Conservation (phyloP, 2,113 vertebrate species). For the Perca flavescens region DNA sequence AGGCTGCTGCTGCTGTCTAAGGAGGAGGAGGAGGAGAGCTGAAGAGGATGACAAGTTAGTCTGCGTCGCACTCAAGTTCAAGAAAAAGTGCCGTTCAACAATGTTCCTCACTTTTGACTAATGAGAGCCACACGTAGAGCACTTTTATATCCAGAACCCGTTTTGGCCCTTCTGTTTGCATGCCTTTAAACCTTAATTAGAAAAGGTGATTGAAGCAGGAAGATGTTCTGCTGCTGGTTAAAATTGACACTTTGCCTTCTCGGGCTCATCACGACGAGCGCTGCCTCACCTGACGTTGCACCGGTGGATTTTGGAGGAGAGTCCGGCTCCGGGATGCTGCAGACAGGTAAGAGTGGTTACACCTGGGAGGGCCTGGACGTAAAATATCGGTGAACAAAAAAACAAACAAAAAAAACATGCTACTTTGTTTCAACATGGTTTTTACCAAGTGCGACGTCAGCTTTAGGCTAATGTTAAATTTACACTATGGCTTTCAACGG, state of each 20-base stretch:
- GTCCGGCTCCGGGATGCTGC: constrained; percentile 80
- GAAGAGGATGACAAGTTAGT: constrained; percentile 36
- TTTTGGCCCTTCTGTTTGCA: not conserved
- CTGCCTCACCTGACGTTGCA: constrained; percentile 33
- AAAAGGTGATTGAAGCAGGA: not conserved
- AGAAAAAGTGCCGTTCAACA: not conserved
- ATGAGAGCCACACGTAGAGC: not conserved
- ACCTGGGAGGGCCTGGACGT: constrained; percentile 11
- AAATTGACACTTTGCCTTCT: constrained; percentile 62
- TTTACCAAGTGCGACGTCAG: not conserved
- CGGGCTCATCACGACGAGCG: constrained; percentile 16
- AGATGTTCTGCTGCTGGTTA: constrained; percentile 53
- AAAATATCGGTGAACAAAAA: not conserved
- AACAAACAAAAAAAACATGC: not conserved
- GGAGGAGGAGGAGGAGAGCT: constrained; percentile 31
- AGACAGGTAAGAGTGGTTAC: constrained; percentile 65
- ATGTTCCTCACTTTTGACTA: not conserved
- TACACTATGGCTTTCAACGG: not conserved
- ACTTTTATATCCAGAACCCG: not conserved
- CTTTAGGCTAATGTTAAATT: not conserved
- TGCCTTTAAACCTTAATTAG: not conserved
- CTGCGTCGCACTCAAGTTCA: not conserved
- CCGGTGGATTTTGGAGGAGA: constrained; percentile 63
- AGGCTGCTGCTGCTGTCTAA: constrained; percentile 14
- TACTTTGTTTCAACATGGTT: not conserved